phyloP scores from a whole-genome alignment of 1,140 invertebrate genomes.

The Sitobion miscanthi region DNA sequence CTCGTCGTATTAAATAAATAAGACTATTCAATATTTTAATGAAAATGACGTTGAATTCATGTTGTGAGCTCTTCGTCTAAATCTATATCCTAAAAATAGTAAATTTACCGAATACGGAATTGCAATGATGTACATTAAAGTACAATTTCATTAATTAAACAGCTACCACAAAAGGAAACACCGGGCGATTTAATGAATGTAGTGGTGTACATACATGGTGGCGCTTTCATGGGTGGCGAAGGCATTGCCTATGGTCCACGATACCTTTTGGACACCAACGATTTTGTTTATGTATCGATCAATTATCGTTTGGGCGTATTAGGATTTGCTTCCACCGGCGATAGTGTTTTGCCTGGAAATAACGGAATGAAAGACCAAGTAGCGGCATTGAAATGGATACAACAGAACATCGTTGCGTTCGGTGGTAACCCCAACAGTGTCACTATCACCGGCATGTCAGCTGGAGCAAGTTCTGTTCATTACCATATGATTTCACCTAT shows the following conservation, averaged over 20 bases:
- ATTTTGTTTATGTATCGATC: slow-evolving; percentile 68
- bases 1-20: neutral
- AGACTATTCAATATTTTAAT: too few species aligned
- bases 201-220: slow-evolving; percentile 68
- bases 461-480: slow-evolving; percentile 69
- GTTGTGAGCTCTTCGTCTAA: too few species aligned
- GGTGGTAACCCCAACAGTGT: slow-evolving; percentile 68
- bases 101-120: neutral
- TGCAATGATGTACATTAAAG: neutral
- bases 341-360: slow-evolving; percentile 68
- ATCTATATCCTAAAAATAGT: neutral
- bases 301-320: slow-evolving; percentile 71
- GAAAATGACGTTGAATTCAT: too few species aligned
- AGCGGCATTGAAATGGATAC: slow-evolving; percentile 70
- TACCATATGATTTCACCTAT: slow-evolving; percentile 70
- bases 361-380: slow-evolving; percentile 73
- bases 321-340: slow-evolving; percentile 69
- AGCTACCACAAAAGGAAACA: slow-evolving; percentile 32
- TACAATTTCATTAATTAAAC: neutral
- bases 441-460: slow-evolving; percentile 67
- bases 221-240: slow-evolving; percentile 68
- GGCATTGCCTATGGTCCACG: slow-evolving; percentile 65
- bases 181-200: slow-evolving; percentile 61
- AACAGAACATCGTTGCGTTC: slow-evolving; percentile 68
- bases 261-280: slow-evolving; percentile 67